Conservation (phyloP, 2,888 invertebrate genomes). For the Toxonevra muliebris region DNA sequence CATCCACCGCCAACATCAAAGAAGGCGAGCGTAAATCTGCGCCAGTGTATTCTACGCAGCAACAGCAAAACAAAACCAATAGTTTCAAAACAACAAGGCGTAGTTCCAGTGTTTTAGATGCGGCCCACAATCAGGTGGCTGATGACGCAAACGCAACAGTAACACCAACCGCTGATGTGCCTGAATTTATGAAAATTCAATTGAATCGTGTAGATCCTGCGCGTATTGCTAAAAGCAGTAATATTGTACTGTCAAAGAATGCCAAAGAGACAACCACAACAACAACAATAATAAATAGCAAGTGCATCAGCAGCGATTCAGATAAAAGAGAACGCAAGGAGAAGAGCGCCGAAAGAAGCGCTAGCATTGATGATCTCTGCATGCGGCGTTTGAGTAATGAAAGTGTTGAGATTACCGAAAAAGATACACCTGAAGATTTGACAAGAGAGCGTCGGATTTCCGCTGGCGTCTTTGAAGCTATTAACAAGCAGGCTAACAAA, state of each 20-base stretch:
- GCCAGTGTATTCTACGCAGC: conserved; percentile 26
- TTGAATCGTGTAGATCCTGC: conserved; percentile 75
- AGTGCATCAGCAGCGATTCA: background rate
- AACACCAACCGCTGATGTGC: conserved; percentile 60
- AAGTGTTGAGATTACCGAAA: conserved; percentile 63
- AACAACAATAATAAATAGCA: background rate
- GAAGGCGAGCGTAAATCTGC: conserved; percentile 44
- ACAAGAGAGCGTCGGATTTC: conserved; percentile 32
- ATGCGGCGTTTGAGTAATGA: conserved; percentile 65
- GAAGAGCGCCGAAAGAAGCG: conserved; percentile 42
- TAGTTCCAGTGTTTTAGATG: conserved; percentile 48
- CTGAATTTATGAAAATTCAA: conserved; percentile 77
- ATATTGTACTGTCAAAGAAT: conserved; percentile 74
- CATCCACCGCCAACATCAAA: conserved; percentile 6
- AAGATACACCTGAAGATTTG: conserved; percentile 45
- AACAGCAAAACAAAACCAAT: conserved; percentile 39
- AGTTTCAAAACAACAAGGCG: conserved; percentile 47
- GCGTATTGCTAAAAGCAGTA: conserved; percentile 67
- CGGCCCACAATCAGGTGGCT: too few relatives aligned
- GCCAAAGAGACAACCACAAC: conserved; percentile 45
- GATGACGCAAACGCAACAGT: conserved; percentile 21
- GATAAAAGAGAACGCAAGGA: too few relatives aligned
- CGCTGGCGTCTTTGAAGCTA: conserved; percentile 38
- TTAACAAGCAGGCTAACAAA: conserved; percentile 43
- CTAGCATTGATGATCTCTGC: conserved; percentile 55